phyloP scores from a whole-genome alignment of 2,113 vertebrate species.

The Sceloporus undulatus region DNA sequence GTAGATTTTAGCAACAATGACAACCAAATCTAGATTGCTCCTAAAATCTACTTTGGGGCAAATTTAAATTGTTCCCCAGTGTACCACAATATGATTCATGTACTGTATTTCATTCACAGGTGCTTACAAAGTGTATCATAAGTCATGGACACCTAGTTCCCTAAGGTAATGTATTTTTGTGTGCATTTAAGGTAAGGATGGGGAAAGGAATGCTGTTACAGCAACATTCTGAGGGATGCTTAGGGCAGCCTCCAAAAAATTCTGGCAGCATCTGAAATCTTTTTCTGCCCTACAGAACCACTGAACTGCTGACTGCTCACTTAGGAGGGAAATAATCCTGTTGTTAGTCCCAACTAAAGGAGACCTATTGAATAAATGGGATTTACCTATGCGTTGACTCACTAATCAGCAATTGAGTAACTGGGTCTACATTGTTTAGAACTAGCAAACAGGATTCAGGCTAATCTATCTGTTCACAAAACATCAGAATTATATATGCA shows the following conservation, averaged over 20 bases:
- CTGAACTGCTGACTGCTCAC: neutral
- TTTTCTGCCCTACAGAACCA: neutral
- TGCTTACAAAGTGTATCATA: slow-evolving; percentile 86
- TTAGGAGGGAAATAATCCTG: neutral
- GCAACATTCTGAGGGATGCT: neutral
- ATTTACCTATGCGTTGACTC: no score
- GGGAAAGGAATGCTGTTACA: neutral
- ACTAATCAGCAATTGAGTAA: no score
- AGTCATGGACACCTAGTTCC: slow-evolving; percentile 78
- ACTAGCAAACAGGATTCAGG: no score
- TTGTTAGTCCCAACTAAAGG: neutral
- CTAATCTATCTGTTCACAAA: no score
- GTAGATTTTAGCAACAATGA: slow-evolving; percentile 23
- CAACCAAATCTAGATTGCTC: no score
- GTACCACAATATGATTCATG: neutral
- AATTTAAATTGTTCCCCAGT: slow-evolving; percentile 41
- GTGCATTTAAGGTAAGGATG: no score
- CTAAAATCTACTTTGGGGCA: slow-evolving; percentile 1
- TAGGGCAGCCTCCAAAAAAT: neutral
- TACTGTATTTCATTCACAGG: slow-evolving; percentile 81
- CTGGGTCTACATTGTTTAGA: no score
- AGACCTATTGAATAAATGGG: no score
- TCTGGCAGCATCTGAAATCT: neutral
- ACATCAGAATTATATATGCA: no score
- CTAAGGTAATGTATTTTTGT: slow-evolving; percentile 82